Percentiles rank a stretch among this genome's conserved stretches.
phyloP scores from a whole-genome alignment of 2,797 vertebrate genomes.

The Pangasius djambal region DNA sequence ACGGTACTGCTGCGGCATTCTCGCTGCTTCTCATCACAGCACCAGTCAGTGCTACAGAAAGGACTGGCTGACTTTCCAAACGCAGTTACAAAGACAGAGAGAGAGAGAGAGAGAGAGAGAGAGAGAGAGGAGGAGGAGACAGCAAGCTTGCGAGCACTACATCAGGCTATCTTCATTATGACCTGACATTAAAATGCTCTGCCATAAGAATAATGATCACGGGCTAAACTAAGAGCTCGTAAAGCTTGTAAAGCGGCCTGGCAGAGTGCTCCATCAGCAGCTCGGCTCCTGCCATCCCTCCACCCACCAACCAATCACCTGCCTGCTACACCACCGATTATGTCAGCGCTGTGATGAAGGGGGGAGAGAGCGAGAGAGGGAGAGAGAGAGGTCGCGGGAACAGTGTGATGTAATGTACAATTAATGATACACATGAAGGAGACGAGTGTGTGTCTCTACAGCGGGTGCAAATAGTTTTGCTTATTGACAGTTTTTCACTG shows the following conservation, averaged over 20 bases:
- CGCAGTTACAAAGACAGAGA: conserved; percentile 17
- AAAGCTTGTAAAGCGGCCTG: conserved; percentile 30
- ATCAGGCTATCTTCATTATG: conserved; percentile 42
- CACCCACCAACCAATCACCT: conserved; percentile 17
- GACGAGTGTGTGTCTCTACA: conserved; percentile 18
- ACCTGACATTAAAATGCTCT: conserved; percentile 43
- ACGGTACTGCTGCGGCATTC: background rate
- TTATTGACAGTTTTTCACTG: background rate
- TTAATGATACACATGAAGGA: conserved; percentile 21
- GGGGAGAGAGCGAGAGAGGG: background rate
- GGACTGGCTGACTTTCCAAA: conserved; percentile 25
- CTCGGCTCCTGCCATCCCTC: background rate
- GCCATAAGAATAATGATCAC: conserved; percentile 38
- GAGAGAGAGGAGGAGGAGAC: conserved; percentile 20
- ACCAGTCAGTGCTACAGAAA: background rate
- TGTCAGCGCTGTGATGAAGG: background rate
- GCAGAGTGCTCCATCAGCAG: conserved; percentile 36
- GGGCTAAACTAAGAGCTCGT: conserved; percentile 39
- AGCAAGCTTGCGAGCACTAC: conserved; percentile 10
- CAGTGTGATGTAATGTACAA: conserved; percentile 12
- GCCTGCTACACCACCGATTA: conserved; percentile 16
- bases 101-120: conserved; percentile 8
- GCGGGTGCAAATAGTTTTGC: background rate
- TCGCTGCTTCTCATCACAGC: no score
- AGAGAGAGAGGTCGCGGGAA: background rate